Evolutionary conservation across 2,113 vertebrate genomes (phyloP).

Genomic region (Acinonyx jubatus): DNA sequence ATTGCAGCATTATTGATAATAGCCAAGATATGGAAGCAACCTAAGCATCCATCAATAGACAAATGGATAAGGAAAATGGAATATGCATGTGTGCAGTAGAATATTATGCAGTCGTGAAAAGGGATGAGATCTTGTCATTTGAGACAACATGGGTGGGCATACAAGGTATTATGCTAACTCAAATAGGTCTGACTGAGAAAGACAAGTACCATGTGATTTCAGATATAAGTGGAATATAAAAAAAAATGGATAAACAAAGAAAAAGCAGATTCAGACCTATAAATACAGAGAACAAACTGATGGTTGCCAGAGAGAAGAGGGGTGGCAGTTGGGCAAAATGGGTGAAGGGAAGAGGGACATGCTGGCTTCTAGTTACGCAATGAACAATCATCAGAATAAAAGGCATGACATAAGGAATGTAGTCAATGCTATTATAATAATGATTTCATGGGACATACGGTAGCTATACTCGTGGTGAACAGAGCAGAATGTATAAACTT

Average conservation of each 20-base stretch:
- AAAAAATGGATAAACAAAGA: background rate
- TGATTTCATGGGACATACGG: background rate
- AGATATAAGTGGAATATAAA: background rate
- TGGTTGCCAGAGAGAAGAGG: background rate
- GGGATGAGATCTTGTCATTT: background rate
- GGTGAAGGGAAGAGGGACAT: background rate
- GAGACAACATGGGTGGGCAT: no score
- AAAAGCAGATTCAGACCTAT: background rate
- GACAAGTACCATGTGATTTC: background rate
- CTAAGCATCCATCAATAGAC: background rate
- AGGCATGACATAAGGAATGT: background rate
- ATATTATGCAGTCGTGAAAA: background rate
- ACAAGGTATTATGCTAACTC: no score
- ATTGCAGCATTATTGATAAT: background rate
- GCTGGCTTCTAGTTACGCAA: background rate
- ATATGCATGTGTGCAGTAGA: accelerated
- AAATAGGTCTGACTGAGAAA: background rate
- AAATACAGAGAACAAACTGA: background rate
- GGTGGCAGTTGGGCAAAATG: background rate
- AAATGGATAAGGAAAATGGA: background rate
- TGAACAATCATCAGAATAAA: background rate
- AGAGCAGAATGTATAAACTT: background rate
- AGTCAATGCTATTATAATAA: background rate
- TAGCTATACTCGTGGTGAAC: background rate
- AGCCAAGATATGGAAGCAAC: background rate